Conservation (phyloP, 2,888 invertebrate genomes). For the Ormia ochracea region DNA sequence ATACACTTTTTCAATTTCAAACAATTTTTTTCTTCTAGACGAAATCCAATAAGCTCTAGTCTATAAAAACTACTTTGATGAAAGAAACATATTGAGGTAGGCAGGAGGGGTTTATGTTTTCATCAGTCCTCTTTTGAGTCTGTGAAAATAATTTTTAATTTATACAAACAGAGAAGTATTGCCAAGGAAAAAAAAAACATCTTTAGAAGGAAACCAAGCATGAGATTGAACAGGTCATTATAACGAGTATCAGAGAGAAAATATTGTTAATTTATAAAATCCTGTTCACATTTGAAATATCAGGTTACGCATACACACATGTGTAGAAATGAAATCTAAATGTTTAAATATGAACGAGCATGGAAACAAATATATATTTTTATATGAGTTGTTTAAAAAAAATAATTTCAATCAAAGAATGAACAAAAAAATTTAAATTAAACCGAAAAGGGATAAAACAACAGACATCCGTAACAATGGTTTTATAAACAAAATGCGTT, state of each 20-base stretch:
- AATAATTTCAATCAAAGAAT: slow-evolving; percentile 52
- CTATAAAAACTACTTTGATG: background rate
- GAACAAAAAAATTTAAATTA: slow-evolving; percentile 55
- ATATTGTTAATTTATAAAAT: slow-evolving; percentile 33
- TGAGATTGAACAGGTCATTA: slow-evolving; percentile 54
- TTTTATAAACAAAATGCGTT: slow-evolving; percentile 61
- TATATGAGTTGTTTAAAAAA: slow-evolving; percentile 27
- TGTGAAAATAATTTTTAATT: slow-evolving; percentile 22
- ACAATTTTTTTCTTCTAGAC: too few species aligned
- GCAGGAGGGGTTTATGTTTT: background rate
- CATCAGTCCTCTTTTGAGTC: slow-evolving; percentile 24
- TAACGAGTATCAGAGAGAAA: slow-evolving; percentile 8
- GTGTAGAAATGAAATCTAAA: slow-evolving; percentile 43
- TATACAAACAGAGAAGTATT: background rate
- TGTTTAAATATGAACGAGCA: slow-evolving; percentile 43
- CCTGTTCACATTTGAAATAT: slow-evolving; percentile 12
- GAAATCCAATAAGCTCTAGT: background rate
- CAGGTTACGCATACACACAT: background rate
- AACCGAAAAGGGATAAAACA: slow-evolving; percentile 60
- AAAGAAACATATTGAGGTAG: background rate
- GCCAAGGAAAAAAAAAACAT: slow-evolving; percentile 8
- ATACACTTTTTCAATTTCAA: background rate
- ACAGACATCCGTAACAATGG: slow-evolving; percentile 59
- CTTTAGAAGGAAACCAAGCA: slow-evolving; percentile 44
- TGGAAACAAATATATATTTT: slow-evolving; percentile 42